Evolutionary conservation across 2,888 invertebrate species (phyloP).

Genomic region (Tridacna crocea): DNA sequence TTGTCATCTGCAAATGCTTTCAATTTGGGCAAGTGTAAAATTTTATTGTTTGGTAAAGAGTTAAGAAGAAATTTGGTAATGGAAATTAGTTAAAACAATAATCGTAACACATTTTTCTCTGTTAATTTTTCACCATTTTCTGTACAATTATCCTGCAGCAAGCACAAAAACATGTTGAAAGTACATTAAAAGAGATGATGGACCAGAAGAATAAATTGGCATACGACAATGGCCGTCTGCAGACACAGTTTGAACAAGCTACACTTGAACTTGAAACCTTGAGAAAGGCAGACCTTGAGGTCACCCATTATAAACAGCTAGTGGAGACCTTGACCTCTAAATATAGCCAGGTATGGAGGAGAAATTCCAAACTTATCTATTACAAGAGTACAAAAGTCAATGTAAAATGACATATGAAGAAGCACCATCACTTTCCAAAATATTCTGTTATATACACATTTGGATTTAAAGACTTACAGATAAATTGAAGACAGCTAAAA

Average conservation of each 20-base stretch:
- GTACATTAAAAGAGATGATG: slow-evolving; percentile 79
- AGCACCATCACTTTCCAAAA: too few species aligned
- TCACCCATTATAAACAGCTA: slow-evolving; percentile 68
- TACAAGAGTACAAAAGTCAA: background rate
- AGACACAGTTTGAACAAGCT: slow-evolving; percentile 90
- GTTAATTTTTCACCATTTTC: too few species aligned
- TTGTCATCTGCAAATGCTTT: too few species aligned
- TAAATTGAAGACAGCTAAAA: too few species aligned
- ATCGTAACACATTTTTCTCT: too few species aligned
- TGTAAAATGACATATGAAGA: too few species aligned
- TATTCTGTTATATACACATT: too few species aligned
- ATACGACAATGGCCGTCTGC: slow-evolving; percentile 82
- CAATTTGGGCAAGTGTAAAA: too few species aligned
- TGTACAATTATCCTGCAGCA: slow-evolving; percentile 28
- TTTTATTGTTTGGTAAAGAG: too few species aligned
- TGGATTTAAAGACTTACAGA: too few species aligned
- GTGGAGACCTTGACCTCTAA: slow-evolving; percentile 73
- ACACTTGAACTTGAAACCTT: slow-evolving; percentile 93
- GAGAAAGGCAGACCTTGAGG: slow-evolving; percentile 86
- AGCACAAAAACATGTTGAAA: slow-evolving; percentile 77
- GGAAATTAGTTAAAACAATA: too few species aligned
- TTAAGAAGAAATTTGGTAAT: too few species aligned
- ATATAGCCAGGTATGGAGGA: slow-evolving; percentile 70
- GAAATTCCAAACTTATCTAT: background rate
- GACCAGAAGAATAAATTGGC: slow-evolving; percentile 82